phyloP scores from a whole-genome alignment of 1,140 invertebrate species.

The Fopius arisanus region DNA sequence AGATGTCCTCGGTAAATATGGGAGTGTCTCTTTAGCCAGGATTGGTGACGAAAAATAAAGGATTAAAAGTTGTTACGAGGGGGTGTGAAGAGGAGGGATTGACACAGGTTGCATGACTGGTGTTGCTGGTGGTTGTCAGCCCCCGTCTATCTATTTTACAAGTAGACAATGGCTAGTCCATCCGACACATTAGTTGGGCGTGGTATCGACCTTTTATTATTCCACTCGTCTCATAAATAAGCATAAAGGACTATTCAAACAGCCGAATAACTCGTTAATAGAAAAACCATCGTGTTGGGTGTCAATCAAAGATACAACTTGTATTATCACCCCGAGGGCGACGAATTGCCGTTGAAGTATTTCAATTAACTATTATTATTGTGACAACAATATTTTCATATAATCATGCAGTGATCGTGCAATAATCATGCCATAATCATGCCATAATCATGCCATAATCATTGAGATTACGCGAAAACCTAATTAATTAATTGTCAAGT shows the following conservation, averaged over 20 bases:
- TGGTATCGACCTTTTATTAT: constrained; percentile 19
- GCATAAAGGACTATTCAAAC: not conserved
- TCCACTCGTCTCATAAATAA: constrained; percentile 17
- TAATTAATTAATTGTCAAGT: too few relatives aligned
- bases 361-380: too few relatives aligned
- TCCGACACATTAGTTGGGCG: not conserved
- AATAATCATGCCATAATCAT: too few relatives aligned
- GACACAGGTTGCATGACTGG: not conserved
- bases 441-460: too few relatives aligned
- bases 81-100: not conserved
- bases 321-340: too few relatives aligned
- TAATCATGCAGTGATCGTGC: too few relatives aligned
- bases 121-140: not conserved
- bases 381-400: too few relatives aligned
- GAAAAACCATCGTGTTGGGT: constrained; percentile 18
- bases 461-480: too few relatives aligned
- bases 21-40: constrained; percentile 21
- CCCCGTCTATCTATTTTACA: not conserved
- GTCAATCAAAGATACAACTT: constrained; percentile 19
- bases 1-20: constrained; percentile 18
- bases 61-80: not conserved
- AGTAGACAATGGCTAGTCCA: not conserved
- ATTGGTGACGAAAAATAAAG: constrained; percentile 5
- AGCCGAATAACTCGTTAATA: not conserved
- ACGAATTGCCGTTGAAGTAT: too few relatives aligned